Base-by-base conservation (phyloP, 2,113 vertebrate species). In the Bathybates hornii region DNA sequence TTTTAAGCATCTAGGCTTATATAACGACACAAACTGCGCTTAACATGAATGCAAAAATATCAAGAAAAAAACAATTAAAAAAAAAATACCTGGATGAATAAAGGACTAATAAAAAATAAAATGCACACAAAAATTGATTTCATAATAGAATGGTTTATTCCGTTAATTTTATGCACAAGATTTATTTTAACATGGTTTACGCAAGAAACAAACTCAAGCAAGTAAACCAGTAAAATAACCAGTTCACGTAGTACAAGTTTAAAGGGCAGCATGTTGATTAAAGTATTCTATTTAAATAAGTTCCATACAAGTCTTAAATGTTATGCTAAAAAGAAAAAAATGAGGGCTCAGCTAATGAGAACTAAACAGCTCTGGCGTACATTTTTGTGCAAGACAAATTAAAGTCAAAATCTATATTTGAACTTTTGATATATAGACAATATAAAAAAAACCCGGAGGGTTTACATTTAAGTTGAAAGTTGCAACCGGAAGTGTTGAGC, bases 31-130 rank as follows among this genome's bases (percentile, higher is more conserved):
- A 17, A 45, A 17, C 38, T 45, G 8, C 5, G 6, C 21, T 73
- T 45, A 45, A 45, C 2, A 16, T 9, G 2, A 0, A 66, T 16
- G 0, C 1, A 27, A 9, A 66, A 73, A 2, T 45, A 0, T 27
- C 66, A 73, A 73, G n/a, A 10, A 9, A 71, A 24, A 43, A 10
- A 6, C 0, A 17, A 29, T n/a, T n/a, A n/a, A n/a, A n/a, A n/a
- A n/a, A n/a, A n/a, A n/a, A n/a, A n/a, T n/a, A 61, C 57, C 57
- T 4, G 57, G 2, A 11, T 61, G 11, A 61, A 61, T 19, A 63
- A 34, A 63, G 3, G 0, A 34, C 59, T 63, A 34, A 63, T 34
- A 63, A 63, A 61, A 45, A 73, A 19, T 76, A 17, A 45, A 6
- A 45, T 3, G 0, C 3, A 10, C 13, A 7, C 21, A 1, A 27